Evolutionary conservation across 1,140 invertebrate genomes (phyloP).

Genomic region (Drosophila ohnishii): DNA sequence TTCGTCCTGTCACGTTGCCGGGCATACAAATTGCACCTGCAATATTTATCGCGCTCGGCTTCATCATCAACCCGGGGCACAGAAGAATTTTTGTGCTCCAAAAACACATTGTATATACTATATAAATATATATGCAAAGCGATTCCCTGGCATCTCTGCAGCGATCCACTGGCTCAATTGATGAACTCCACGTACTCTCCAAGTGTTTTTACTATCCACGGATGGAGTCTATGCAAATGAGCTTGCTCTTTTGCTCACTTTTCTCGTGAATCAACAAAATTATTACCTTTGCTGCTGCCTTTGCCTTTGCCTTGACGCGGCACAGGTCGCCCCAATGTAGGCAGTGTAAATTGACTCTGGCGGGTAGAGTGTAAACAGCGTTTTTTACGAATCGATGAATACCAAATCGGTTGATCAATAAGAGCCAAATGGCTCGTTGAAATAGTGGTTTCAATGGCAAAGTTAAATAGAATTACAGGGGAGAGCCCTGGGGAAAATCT

Average conservation of each 20-base stretch:
- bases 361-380: conserved; percentile 36
- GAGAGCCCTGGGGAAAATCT: neutral
- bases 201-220: conserved; percentile 51
- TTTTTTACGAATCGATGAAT: conserved; percentile 47
- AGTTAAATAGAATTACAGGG: conserved; percentile 24
- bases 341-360: conserved; percentile 32
- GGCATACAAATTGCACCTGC: conserved; percentile 73
- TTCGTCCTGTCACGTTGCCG: conserved; percentile 50
- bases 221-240: conserved; percentile 54
- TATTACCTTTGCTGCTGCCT: conserved; percentile 12
- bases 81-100: conserved; percentile 19
- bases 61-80: conserved; percentile 31
- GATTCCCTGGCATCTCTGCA: conserved; percentile 29
- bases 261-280: conserved; percentile 40
- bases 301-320: neutral
- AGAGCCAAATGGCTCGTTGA: conserved; percentile 39
- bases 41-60: conserved; percentile 65
- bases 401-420: conserved; percentile 50
- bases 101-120: conserved; percentile 9
- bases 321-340: conserved; percentile 22
- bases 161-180: conserved; percentile 47
- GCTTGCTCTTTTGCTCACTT: conserved; percentile 19
- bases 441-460: conserved; percentile 31
- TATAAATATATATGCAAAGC: conserved; percentile 4
- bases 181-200: conserved; percentile 50